phyloP scores from a whole-genome alignment of 2,797 vertebrate genomes.

The Catostomus latipinnis region DNA sequence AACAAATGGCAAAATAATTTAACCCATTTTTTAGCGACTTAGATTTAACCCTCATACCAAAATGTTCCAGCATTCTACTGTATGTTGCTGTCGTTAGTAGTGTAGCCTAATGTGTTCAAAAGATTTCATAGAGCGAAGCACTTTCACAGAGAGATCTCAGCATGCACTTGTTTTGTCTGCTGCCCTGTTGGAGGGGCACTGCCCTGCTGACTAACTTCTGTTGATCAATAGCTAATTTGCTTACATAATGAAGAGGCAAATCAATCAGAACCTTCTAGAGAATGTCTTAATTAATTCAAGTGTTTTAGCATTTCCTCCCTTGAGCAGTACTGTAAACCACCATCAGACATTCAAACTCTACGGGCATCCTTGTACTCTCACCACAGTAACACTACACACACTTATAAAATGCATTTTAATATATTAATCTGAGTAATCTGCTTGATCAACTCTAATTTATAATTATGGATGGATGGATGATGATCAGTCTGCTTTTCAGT shows the following conservation, averaged over 20 bases:
- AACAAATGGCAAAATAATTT: not conserved
- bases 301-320: slow-evolving; percentile 71
- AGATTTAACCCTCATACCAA: slow-evolving; percentile 1
- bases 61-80: not conserved
- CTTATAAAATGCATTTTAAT: slow-evolving; percentile 14
- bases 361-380: not conserved
- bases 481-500: too few relatives aligned
- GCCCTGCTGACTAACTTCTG: slow-evolving; percentile 74
- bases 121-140: slow-evolving; percentile 34
- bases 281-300: slow-evolving; percentile 73
- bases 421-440: not conserved
- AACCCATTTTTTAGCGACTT: not conserved
- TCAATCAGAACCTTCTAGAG: slow-evolving; percentile 48
- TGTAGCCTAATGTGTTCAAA: not conserved
- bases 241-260: slow-evolving; percentile 76
- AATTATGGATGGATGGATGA: not conserved
- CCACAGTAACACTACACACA: not conserved
- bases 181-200: slow-evolving; percentile 36
- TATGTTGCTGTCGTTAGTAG: slow-evolving; percentile 21
- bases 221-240: slow-evolving; percentile 81
- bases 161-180: not conserved
- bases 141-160: slow-evolving; percentile 31
- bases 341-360: slow-evolving; percentile 59
- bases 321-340: slow-evolving; percentile 12
- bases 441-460: slow-evolving; percentile 10